Evolutionary conservation across 2,888 invertebrate species (phyloP), one percentile per base, ranked within the genome.

Genomic region (Zygothrica quintamaculata): DNA sequence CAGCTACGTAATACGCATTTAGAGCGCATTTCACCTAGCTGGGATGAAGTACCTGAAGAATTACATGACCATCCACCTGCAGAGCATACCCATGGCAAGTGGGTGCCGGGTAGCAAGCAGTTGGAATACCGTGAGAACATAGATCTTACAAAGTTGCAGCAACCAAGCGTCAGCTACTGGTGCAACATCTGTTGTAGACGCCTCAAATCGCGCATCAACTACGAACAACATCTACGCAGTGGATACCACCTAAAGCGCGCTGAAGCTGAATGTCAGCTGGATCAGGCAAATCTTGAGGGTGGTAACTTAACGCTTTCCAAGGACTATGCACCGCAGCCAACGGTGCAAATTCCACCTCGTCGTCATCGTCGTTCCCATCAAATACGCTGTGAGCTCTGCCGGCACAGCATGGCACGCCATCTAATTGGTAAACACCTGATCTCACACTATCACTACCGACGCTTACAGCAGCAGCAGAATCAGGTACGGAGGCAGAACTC

Each of bases 401-500:
- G 93, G 57, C 93, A 94, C 25, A 93, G 94, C 67, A 94, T 96
- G 36, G 92, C 93, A 58, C 92, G 93, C 4, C 93, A 94, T 78
- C 91, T 95, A 69, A 94, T 96, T 92, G 96, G 96, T 33, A 96
- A 96, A 88, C 96, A 96, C 91, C 92, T 98, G 61, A 95, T 97
- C 77, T 96, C 96, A 0, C 95, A 95, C 88, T 96, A 95, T 89
- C 97, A 97, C 90, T 95, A 95, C 80, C 93, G 95, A 62, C 95
- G 95, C 87, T 94, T 94, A 64, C 93, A 94, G 51, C 78, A 74
- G 43, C 65, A 46, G 13, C 74, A 60, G 39, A 92, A 65, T 92
- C 93, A 50, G 3, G 3, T 13, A 3, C 60, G 29, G 0, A 61
- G 61, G 3, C 65, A 78, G 44, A 22, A 7, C 12, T 47, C 93